Conservation (phyloP, 2,113 vertebrate genomes). For the Pandion haliaetus region DNA sequence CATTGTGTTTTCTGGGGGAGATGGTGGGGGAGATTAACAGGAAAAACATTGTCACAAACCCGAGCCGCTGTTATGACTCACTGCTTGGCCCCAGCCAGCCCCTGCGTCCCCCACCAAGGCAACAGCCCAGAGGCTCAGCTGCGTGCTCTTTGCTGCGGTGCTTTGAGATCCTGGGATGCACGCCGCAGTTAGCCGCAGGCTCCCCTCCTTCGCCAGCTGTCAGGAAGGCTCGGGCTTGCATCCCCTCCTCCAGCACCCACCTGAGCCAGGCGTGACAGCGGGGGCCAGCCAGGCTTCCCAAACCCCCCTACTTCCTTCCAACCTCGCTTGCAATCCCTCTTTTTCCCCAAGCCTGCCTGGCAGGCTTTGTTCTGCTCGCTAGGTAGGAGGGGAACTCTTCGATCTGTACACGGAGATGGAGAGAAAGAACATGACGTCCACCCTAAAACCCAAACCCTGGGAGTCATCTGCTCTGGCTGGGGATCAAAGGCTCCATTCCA, state of each 20-base stretch:
- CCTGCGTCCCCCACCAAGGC: neutral
- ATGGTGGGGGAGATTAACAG: conserved; percentile 7
- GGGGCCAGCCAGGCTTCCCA: neutral
- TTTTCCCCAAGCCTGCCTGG: neutral
- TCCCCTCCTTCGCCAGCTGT: neutral
- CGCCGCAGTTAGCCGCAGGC: rapidly evolving
- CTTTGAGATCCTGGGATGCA: neutral
- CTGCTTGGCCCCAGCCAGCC: neutral
- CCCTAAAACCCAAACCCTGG: conserved; percentile 38
- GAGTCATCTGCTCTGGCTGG: conserved; percentile 69
- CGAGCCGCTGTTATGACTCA: neutral
- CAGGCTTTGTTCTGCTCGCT: neutral
- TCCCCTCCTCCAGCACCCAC: neutral
- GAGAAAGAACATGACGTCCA: conserved; percentile 53
- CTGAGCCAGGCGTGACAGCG: rapidly evolving
- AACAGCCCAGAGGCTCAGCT: neutral
- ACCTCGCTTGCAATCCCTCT: neutral
- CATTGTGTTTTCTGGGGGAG: conserved; percentile 28
- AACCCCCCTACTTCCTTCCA: neutral
- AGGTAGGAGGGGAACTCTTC: conserved; percentile 30
- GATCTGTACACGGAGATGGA: conserved; percentile 16
- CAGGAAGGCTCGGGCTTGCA: neutral
- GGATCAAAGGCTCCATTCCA: conserved; percentile 78
- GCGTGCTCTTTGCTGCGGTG: neutral
- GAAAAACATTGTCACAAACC: neutral